Evolutionary conservation across 2,888 invertebrate species (phyloP).

Genomic region (Germaria angustata): DNA sequence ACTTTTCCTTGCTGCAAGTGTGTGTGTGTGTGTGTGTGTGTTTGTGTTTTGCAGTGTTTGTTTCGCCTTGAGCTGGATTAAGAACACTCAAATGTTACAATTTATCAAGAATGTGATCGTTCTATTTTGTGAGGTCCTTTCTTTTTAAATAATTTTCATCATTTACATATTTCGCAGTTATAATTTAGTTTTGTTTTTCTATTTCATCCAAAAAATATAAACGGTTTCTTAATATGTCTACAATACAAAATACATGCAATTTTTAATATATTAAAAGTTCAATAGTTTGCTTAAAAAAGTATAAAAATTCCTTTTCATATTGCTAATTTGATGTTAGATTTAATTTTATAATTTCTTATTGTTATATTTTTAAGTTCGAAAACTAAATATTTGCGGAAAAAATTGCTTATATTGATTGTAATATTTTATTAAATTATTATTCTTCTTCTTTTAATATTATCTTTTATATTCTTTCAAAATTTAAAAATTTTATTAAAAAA

Average conservation of each 20-base stretch:
- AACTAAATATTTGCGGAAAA: conserved; percentile 32
- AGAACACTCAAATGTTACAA: too few relatives aligned
- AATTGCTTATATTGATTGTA: conserved; percentile 63
- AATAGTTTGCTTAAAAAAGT: conserved; percentile 10
- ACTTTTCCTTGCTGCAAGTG: too few relatives aligned
- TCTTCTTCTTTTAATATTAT: too few relatives aligned
- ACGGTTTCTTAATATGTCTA: not conserved
- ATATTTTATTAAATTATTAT: conserved; percentile 10
- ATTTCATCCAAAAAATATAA: not conserved
- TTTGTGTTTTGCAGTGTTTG: too few relatives aligned
- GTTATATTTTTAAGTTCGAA: conserved; percentile 31
- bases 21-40: too few relatives aligned
- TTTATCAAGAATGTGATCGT: too few relatives aligned
- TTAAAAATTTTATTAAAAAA: not conserved
- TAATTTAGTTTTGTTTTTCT: not conserved
- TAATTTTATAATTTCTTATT: conserved; percentile 15
- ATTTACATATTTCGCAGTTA: not conserved
- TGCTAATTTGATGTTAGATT: conserved; percentile 35
- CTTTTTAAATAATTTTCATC: not conserved
- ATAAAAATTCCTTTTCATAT: conserved; percentile 38
- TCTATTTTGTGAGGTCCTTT: not conserved
- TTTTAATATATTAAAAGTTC: conserved; percentile 9
- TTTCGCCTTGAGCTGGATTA: too few relatives aligned
- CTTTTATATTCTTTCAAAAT: too few relatives aligned
- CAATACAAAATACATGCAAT: conserved; percentile 24